phyloP scores from a whole-genome alignment of 2,888 invertebrate species.

The Leptinotarsa tumamoca region DNA sequence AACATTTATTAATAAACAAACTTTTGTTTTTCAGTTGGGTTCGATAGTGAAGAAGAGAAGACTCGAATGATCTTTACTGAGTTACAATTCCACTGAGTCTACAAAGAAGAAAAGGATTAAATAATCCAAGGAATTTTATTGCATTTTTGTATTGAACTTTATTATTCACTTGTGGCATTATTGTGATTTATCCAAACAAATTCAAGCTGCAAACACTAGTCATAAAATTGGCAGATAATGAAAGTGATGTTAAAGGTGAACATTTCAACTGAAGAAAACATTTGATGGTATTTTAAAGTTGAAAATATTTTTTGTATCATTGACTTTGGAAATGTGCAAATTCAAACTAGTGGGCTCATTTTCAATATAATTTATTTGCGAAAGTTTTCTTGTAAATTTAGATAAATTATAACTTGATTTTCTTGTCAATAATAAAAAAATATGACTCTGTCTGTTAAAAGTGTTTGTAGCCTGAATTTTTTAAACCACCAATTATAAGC shows the following conservation, averaged over 20 bases:
- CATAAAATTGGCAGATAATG: no score
- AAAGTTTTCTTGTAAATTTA: no score
- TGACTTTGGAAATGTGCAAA: no score
- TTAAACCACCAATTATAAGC: not conserved
- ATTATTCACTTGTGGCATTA: not conserved
- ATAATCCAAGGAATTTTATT: not conserved
- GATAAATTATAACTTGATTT: not conserved
- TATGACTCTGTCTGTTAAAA: not conserved
- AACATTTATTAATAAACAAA: no score
- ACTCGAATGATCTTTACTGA: constrained; percentile 11
- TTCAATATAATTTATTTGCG: no score
- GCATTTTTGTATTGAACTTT: not conserved
- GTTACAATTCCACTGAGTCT: not conserved
- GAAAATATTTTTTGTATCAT: no score
- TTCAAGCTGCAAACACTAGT: constrained; percentile 7
- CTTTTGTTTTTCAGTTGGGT: constrained; percentile 19
- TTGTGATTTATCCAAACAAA: not conserved
- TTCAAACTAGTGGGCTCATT: no score
- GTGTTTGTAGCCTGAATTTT: not conserved
- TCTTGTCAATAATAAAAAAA: not conserved
- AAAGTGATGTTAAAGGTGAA: no score
- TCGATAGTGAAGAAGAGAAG: constrained; percentile 25
- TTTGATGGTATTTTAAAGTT: no score
- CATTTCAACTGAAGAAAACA: no score
- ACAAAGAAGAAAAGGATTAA: constrained; percentile 8